These are phyloP conservation scores for Cyprinella venusta DNA, from an alignment of 2,797 vertebrate species.

Conservation along the genomic window DNA sequence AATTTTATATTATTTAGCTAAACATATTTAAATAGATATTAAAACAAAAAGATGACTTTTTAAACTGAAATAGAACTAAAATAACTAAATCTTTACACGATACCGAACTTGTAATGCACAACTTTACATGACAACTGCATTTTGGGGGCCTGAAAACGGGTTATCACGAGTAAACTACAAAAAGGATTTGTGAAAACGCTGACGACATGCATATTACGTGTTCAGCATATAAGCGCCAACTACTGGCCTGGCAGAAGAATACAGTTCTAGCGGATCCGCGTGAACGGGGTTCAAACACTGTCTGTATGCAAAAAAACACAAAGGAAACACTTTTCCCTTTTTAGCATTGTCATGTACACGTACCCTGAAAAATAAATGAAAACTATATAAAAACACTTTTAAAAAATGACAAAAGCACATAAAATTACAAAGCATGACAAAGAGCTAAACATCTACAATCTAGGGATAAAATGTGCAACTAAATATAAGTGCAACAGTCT, in stretches of 20 bases:
- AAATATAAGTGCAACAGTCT: neutral
- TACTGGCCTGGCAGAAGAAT: neutral
- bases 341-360: neutral
- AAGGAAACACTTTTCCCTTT: neutral
- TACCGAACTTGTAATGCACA: no score
- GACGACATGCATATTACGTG: no score
- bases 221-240: neutral
- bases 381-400: neutral
- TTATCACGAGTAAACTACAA: neutral
- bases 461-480: neutral
- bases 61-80: no score
- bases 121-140: no score
- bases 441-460: neutral
- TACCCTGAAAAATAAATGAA: neutral
- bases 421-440: neutral
- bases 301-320: neutral
- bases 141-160: neutral
- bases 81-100: no score
- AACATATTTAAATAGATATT: no score
- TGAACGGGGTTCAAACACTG: neutral
- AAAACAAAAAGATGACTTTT: no score
- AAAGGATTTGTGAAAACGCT: no score
- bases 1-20: no score
- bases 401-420: neutral
- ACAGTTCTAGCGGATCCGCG: neutral